A percentile compares a stretch with the other conserved stretches of the same genome.
phyloP scores from a whole-genome alignment of 1,140 invertebrate genomes.

The Tenebrio molitor region DNA sequence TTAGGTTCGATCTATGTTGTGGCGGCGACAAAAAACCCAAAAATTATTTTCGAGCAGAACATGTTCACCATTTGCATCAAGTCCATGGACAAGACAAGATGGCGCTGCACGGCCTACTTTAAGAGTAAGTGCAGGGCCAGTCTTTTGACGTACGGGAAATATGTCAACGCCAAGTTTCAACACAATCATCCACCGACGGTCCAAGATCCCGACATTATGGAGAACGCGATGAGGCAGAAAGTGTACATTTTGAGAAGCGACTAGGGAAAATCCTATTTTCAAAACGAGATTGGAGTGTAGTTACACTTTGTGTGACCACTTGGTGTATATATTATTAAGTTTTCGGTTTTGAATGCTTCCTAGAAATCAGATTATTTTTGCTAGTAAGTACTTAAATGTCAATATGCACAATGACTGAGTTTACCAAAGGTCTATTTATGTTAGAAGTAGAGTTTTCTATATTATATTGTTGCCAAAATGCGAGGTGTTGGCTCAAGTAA shows the following conservation, averaged over 20 bases:
- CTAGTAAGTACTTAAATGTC: too few species aligned
- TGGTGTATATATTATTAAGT: too few species aligned
- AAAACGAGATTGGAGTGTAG: too few species aligned
- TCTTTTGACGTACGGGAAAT: slow-evolving; percentile 53
- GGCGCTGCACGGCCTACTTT: slow-evolving; percentile 54
- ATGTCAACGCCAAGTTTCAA: slow-evolving; percentile 46
- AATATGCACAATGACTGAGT: too few species aligned
- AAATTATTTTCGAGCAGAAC: slow-evolving; percentile 54
- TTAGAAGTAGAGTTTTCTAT: too few species aligned
- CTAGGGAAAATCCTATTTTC: too few species aligned
- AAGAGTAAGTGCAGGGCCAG: slow-evolving; percentile 55
- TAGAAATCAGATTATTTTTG: too few species aligned
- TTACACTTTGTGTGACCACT: too few species aligned
- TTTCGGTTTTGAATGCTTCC: too few species aligned
- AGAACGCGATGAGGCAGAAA: slow-evolving; percentile 7
- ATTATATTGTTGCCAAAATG: too few species aligned
- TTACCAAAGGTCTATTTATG: too few species aligned
- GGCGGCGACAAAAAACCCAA: slow-evolving; percentile 53
- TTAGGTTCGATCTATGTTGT: slow-evolving; percentile 55
- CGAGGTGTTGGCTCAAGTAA: too few species aligned
- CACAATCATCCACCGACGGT: slow-evolving; percentile 54
- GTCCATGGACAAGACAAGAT: slow-evolving; percentile 47
- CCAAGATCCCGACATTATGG: background rate
- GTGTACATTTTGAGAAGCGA: slow-evolving; percentile 18
- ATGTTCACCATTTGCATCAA: slow-evolving; percentile 52